A percentile compares a stretch with the other conserved stretches of the same genome.
Conservation (phyloP, 2,888 invertebrate genomes). For the Philereme vetulata region DNA sequence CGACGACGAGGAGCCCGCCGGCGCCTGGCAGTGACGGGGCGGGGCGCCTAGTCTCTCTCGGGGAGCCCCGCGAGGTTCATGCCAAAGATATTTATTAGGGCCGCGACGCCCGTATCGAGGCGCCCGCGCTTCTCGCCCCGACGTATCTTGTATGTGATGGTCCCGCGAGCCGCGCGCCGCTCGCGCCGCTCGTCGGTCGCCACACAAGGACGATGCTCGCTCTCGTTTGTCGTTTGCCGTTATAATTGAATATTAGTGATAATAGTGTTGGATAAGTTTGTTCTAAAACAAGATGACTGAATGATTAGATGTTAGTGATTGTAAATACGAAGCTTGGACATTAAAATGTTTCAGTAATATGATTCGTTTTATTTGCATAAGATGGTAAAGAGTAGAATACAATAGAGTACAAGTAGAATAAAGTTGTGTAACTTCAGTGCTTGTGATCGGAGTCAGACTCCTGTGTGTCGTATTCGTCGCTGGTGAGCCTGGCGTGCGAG, state of each 20-base stretch:
- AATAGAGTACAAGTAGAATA: conserved; percentile 3
- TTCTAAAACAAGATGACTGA: conserved; percentile 80
- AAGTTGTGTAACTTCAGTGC: conserved; percentile 16
- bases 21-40: conserved; percentile 70
- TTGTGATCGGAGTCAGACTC: conserved; percentile 62
- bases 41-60: conserved; percentile 40
- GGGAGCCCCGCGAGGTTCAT: conserved; percentile 68
- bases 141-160: conserved; percentile 61
- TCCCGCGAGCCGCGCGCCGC: conserved; percentile 50
- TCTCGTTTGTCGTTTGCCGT: conserved; percentile 78
- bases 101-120: conserved; percentile 44
- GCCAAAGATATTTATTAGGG: conserved; percentile 83
- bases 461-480: conserved; percentile 76
- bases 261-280: conserved; percentile 80
- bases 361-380: conserved; percentile 59
- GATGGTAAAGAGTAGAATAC: conserved; percentile 30
- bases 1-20: conserved; percentile 66
- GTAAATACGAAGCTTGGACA: conserved; percentile 82
- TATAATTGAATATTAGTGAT: conserved; percentile 79
- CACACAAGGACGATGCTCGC: conserved; percentile 27
- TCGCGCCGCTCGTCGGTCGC: conserved; percentile 25
- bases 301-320: conserved; percentile 80
- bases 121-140: conserved; percentile 55
- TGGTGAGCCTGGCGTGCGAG: conserved; percentile 57
- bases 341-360: conserved; percentile 78